Evolutionary conservation across 1,140 invertebrate genomes (phyloP), one percentile per base, ranked within the genome.

Genomic region (Drosophila ironensis): DNA sequence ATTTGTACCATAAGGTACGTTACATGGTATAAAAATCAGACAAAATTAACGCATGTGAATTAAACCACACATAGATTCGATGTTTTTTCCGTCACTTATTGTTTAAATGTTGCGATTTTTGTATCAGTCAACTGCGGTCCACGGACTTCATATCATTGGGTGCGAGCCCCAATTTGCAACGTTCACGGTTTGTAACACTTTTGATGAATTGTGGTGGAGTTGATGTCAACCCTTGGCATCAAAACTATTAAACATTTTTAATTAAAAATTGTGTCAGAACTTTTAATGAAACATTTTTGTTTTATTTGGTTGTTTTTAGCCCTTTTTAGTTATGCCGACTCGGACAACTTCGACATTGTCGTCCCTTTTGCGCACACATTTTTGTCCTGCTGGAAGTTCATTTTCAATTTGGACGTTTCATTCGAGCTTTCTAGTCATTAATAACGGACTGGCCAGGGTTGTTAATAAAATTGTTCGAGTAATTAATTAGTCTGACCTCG

Each of bases 401-500:
- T 2, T 19, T 42, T 50, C n/a, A n/a, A 44, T 28, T 35, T 45
- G 4, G 4, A 46, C 22, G 30, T 20, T 27, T 25, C 2, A 12
- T 11, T 11, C 14, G 5, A 7, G 25, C 8, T 38, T 41, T 35
- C n/a, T 30, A 9, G 30, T 33, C 54, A 59, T 63, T 72, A 60
- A 73, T 70, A 52, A 33, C 45, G 12, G 28, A 5, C 40, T 33
- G 17, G n/a, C 6, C 35, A 27, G 28, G 47, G 28, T 35, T 33
- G 48, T 72, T 72, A 59, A 77, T 70, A 53, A 73, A 53, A 56
- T 52, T 69, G 38, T 42, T 48, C 27, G 33, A 56, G 68, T 60
- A 84, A 84, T 84, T 82, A 77, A 82, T 77, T 61, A 61, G 41
- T 42, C 53, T 38, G 20, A 28, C 24, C 30, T 38, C 33, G 8